These are phyloP conservation scores for Hippocampus guttulatus DNA, from an alignment of 2,113 vertebrate genomes.

Conservation along the genomic window DNA sequence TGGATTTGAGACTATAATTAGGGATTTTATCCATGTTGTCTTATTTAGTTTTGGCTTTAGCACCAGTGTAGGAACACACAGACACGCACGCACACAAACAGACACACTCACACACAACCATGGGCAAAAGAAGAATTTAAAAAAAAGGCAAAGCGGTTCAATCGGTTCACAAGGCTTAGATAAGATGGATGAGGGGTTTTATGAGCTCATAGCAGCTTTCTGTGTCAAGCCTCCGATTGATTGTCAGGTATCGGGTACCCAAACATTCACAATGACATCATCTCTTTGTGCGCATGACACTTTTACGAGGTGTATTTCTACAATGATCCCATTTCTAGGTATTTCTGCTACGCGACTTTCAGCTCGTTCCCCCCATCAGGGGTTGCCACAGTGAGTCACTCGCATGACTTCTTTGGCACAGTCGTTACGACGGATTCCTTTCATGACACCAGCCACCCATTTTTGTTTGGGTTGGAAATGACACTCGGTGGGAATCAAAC, in stretches of 20 bases:
- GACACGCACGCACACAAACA: slow-evolving; percentile 28
- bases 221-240: slow-evolving; percentile 8
- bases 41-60: slow-evolving; percentile 51
- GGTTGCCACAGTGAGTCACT: not conserved
- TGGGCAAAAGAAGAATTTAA: slow-evolving; percentile 3
- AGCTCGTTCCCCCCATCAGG: not conserved
- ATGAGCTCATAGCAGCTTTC: slow-evolving; percentile 32
- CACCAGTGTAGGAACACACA: slow-evolving; percentile 22
- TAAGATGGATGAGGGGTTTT: slow-evolving; percentile 39
- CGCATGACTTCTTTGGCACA: not conserved
- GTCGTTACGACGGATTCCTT: not conserved
- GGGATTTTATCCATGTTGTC: slow-evolving; percentile 39
- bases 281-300: slow-evolving; percentile 11
- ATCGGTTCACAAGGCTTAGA: slow-evolving; percentile 35
- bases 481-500: not conserved
- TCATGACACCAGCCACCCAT: not conserved
- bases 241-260: slow-evolving; percentile 46
- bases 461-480: not conserved
- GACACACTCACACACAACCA: slow-evolving; percentile 11
- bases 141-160: slow-evolving; percentile 23
- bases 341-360: not conserved
- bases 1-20: slow-evolving; percentile 39
- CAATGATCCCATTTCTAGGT: not conserved
- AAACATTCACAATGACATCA: slow-evolving; percentile 15
- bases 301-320: slow-evolving; percentile 3